phyloP scores from a whole-genome alignment of 1,140 invertebrate species.

The Diorhabda carinulata region DNA sequence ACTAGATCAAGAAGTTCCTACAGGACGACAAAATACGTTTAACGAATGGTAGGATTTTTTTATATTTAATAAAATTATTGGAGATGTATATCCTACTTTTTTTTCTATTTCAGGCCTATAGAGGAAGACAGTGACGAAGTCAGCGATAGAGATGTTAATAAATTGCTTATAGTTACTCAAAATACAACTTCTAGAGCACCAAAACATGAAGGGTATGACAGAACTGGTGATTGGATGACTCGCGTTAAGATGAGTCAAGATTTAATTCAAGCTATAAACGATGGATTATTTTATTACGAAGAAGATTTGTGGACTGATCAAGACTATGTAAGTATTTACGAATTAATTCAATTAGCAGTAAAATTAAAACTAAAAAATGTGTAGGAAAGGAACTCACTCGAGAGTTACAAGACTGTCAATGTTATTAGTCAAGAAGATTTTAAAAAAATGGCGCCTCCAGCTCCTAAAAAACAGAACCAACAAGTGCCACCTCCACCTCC shows the following conservation, averaged over 20 bases:
- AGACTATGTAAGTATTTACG: conserved; percentile 35
- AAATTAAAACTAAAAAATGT: not conserved
- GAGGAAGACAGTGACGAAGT: conserved; percentile 85
- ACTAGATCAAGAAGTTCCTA: conserved; percentile 63
- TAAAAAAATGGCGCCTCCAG: conserved; percentile 70
- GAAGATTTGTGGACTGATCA: conserved; percentile 72
- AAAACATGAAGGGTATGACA: conserved; percentile 86
- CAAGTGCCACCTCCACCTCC: conserved; percentile 77
- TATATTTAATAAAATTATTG: not conserved
- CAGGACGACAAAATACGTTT: conserved; percentile 78
- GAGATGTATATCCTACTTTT: conserved; percentile 2
- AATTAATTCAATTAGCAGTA: not conserved
- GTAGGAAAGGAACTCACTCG: conserved; percentile 45
- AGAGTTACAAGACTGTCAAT: conserved; percentile 81
- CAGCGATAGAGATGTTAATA: conserved; percentile 89
- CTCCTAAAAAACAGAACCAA: conserved; percentile 60
- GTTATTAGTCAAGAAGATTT: conserved; percentile 86
- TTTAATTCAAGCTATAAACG: conserved; percentile 88
- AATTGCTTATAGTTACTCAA: conserved; percentile 94
- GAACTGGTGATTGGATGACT: conserved; percentile 79
- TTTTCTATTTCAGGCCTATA: conserved; percentile 16
- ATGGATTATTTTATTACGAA: conserved; percentile 93
- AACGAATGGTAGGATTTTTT: conserved; percentile 52
- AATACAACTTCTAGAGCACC: conserved; percentile 52
- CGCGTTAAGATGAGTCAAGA: conserved; percentile 91